These are phyloP conservation scores for Antrozous pallidus DNA, from an alignment of 2,797 vertebrate genomes.

Conservation along the genomic window DNA sequence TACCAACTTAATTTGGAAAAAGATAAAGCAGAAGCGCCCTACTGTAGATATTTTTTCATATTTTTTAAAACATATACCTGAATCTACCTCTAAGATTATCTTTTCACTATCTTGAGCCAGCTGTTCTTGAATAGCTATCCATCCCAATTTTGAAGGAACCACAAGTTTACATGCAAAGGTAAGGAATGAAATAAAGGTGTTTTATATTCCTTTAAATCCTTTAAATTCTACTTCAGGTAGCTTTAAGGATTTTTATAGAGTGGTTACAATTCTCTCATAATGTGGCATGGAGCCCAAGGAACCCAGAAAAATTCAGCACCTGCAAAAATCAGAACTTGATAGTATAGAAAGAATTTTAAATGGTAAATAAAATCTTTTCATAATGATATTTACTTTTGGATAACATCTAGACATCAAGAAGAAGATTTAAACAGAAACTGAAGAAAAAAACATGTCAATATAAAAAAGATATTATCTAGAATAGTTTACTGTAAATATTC, in stretches of 20 bases:
- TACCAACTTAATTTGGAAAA: not conserved
- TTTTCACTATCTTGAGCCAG: not conserved
- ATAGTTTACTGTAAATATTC: conserved; percentile 20
- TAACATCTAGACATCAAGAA: not conserved
- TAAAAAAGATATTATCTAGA: not conserved
- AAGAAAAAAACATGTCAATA: not conserved
- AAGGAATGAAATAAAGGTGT: not conserved
- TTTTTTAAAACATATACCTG: not conserved
- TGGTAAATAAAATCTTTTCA: not conserved
- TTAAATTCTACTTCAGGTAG: not conserved
- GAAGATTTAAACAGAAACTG: not conserved
- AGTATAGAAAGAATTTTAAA: not conserved
- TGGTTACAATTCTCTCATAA: not conserved
- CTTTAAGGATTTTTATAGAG: not conserved
- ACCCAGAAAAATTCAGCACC: not conserved
- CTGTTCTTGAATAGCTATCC: not conserved
- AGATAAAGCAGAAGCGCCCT: not conserved
- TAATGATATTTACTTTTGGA: conserved; percentile 19
- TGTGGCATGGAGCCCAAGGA: not conserved
- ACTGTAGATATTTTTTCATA: not conserved
- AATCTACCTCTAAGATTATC: not conserved
- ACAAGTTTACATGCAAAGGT: not conserved
- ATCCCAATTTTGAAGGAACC: not conserved
- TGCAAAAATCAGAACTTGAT: not conserved
- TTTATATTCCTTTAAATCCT: conserved; percentile 29